Evolutionary conservation across 2,888 invertebrate species (phyloP).

Genomic region (Autographa gamma): DNA sequence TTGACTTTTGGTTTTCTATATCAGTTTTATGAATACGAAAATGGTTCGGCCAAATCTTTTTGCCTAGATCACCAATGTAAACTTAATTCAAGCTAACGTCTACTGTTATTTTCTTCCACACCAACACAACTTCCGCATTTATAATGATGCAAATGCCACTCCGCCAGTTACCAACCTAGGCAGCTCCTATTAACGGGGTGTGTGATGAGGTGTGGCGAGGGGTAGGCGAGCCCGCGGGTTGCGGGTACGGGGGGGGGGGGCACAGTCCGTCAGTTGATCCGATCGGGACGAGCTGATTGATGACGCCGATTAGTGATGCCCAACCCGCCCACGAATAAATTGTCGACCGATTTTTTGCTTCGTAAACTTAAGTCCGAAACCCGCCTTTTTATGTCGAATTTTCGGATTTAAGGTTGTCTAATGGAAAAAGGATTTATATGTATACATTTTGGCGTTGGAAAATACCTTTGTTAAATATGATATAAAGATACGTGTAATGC

Average conservation of each 20-base stretch:
- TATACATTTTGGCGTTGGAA: constrained; percentile 16
- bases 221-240: constrained; percentile 20
- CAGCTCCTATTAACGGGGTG: constrained; percentile 58
- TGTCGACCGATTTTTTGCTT: constrained; percentile 85
- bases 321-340: constrained; percentile 86
- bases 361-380: constrained; percentile 73
- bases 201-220: constrained; percentile 60
- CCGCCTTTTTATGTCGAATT: constrained; percentile 69
- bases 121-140: constrained; percentile 9
- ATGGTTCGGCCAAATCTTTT: too few relatives aligned
- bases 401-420: constrained; percentile 31
- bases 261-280: constrained; percentile 84
- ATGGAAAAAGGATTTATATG: constrained; percentile 51
- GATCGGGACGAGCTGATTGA: constrained; percentile 86
- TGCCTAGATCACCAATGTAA: too few relatives aligned
- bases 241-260: constrained; percentile 31
- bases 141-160: constrained; percentile 37
- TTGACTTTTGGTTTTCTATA: too few relatives aligned
- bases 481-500: background rate
- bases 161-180: constrained; percentile 39
- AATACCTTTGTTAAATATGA: background rate
- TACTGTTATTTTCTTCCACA: background rate
- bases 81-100: background rate
- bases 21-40: too few relatives aligned
- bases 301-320: constrained; percentile 88